A percentile compares a stretch with the other conserved stretches of the same genome.
phyloP scores from a whole-genome alignment of 1,140 invertebrate species.

The Drosophila triauraria region DNA sequence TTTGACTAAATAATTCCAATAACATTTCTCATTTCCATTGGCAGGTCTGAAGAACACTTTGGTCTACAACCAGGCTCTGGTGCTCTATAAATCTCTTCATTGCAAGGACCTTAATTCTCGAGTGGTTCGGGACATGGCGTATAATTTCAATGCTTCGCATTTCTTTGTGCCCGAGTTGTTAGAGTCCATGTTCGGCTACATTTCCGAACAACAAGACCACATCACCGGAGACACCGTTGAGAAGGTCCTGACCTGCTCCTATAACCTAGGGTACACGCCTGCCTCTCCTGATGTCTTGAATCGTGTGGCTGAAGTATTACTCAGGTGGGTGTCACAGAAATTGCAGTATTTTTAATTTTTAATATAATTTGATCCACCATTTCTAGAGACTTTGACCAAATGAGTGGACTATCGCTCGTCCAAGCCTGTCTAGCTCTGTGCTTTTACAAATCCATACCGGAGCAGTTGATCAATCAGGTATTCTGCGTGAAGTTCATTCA shows the following conservation, averaged over 20 bases:
- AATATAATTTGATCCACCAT: background rate
- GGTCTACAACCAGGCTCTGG: slow-evolving; percentile 62
- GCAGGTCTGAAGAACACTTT: slow-evolving; percentile 61
- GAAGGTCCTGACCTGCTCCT: slow-evolving; percentile 85
- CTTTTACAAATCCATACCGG: slow-evolving; percentile 85
- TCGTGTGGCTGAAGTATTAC: slow-evolving; percentile 53
- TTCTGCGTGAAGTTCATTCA: slow-evolving; percentile 87
- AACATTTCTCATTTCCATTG: background rate
- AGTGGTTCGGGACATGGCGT: slow-evolving; percentile 82
- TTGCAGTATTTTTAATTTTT: too few relatives aligned
- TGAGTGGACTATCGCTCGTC: slow-evolving; percentile 85
- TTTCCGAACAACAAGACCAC: slow-evolving; percentile 77
- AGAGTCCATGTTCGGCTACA: slow-evolving; percentile 85
- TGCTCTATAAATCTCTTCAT: slow-evolving; percentile 58
- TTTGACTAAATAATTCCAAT: background rate
- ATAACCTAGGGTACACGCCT: slow-evolving; percentile 85
- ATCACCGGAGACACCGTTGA: slow-evolving; percentile 85
- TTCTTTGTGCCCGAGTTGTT: slow-evolving; percentile 84
- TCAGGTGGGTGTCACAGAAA: slow-evolving; percentile 40
- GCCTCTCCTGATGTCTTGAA: slow-evolving; percentile 79
- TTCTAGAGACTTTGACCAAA: slow-evolving; percentile 85
- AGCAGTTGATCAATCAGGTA: slow-evolving; percentile 85
- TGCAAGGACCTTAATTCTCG: slow-evolving; percentile 82
- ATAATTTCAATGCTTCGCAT: slow-evolving; percentile 77
- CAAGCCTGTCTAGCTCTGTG: slow-evolving; percentile 85